Percentiles rank a stretch among this genome's conserved stretches.
Conservation (phyloP, 1,140 invertebrate species). For the Drosophila pseudoobscura region DNA sequence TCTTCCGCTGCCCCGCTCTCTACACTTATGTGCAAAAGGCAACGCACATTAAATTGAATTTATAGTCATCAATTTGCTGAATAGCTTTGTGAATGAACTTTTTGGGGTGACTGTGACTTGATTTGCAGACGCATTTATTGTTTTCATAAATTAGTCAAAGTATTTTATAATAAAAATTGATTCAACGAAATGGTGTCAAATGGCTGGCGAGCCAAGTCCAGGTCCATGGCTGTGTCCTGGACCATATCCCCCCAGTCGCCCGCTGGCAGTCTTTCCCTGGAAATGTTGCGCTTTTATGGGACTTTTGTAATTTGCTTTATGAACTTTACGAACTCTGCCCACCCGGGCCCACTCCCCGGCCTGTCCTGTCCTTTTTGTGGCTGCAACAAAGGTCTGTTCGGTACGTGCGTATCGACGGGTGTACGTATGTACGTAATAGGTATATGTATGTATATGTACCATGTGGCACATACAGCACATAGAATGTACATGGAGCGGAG, state of each 20-base stretch:
- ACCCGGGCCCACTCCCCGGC: constrained; percentile 22
- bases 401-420: too few relatives aligned
- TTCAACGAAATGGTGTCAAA: constrained; percentile 65
- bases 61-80: constrained; percentile 79
- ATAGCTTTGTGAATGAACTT: constrained; percentile 79
- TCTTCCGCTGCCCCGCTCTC: constrained; percentile 2
- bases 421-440: too few relatives aligned
- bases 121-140: constrained; percentile 74
- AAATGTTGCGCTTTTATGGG: constrained; percentile 62
- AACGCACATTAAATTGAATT: constrained; percentile 82
- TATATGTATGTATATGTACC: too few relatives aligned
- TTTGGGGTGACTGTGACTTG: constrained; percentile 64
- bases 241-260: not conserved
- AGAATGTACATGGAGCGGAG: not conserved
- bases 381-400: too few relatives aligned
- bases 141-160: constrained; percentile 80
- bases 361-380: constrained; percentile 6
- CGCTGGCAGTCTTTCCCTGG: not conserved
- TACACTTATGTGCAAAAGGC: constrained; percentile 54
- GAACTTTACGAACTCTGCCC: constrained; percentile 59
- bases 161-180: constrained; percentile 78
- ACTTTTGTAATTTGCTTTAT: constrained; percentile 75
- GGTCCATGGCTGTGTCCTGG: not conserved
- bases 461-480: not conserved
- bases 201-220: not conserved